Evolutionary conservation across 2,888 invertebrate species (phyloP).

Genomic region (Xestia sexstrigata): DNA sequence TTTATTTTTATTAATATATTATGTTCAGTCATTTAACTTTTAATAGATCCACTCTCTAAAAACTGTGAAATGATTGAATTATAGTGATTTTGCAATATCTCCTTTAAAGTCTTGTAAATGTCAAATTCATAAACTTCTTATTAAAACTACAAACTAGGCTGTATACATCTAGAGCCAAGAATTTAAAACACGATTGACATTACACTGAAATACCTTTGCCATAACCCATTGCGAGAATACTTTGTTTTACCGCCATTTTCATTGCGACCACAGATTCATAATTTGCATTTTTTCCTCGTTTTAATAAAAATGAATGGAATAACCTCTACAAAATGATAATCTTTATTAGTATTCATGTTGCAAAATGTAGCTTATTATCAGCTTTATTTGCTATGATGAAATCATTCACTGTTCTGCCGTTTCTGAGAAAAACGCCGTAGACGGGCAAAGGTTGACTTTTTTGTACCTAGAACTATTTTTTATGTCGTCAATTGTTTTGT

Average conservation of each 20-base stretch:
- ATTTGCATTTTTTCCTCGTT: slow-evolving; percentile 42
- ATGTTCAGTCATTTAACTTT: slow-evolving; percentile 7
- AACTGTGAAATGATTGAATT: slow-evolving; percentile 2
- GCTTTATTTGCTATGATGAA: slow-evolving; percentile 10
- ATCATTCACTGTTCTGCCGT: slow-evolving; percentile 19
- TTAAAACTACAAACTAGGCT: slow-evolving; percentile 58
- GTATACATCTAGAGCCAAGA: slow-evolving; percentile 27
- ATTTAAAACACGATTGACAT: slow-evolving; percentile 53
- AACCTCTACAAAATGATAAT: slow-evolving; percentile 1
- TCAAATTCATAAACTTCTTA: slow-evolving; percentile 23
- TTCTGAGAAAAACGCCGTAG: slow-evolving; percentile 36
- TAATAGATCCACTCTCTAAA: slow-evolving; percentile 6
- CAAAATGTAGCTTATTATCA: slow-evolving; percentile 13
- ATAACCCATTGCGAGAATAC: slow-evolving; percentile 1
- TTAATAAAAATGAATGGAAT: not conserved
- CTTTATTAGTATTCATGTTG: not conserved
- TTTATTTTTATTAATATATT: no score
- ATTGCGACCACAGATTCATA: slow-evolving; percentile 28
- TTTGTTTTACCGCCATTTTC: slow-evolving; percentile 43
- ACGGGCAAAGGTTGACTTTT: slow-evolving; percentile 8
- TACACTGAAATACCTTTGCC: slow-evolving; percentile 52
- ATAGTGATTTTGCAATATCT: slow-evolving; percentile 10
- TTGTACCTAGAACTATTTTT: not conserved
- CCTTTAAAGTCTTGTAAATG: slow-evolving; percentile 8
- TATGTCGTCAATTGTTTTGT: slow-evolving; percentile 15